Percentiles rank a stretch among this genome's conserved stretches.
These are phyloP conservation scores for Acrocephalus arundinaceus DNA, from an alignment of 2,113 vertebrate genomes.

Conservation along the genomic window DNA sequence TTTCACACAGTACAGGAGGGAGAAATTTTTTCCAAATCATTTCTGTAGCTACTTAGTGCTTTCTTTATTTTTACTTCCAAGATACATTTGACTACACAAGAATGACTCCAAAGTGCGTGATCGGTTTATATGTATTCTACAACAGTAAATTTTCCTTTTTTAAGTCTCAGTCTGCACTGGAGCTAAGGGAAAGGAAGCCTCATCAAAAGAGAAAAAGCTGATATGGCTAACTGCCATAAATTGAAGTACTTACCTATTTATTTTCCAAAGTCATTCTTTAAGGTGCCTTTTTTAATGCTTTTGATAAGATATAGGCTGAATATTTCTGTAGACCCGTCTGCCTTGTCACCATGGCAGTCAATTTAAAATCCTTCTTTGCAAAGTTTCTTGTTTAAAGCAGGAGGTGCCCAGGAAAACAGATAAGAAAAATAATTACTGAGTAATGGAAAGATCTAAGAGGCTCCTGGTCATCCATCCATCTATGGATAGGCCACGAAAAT, in stretches of 20 bases:
- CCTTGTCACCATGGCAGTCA: not conserved
- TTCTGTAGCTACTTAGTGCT: not conserved
- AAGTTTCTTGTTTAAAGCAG: constrained; percentile 7
- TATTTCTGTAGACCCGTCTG: not conserved
- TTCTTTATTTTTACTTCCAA: not conserved
- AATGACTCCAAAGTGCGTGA: not conserved
- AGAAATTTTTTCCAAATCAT: not conserved
- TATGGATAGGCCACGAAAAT: not conserved
- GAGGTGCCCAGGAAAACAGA: not conserved
- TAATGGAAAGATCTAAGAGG: constrained; percentile 14
- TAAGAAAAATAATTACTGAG: constrained; percentile 36
- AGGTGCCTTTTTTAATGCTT: not conserved
- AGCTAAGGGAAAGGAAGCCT: not conserved
- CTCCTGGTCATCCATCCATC: constrained; percentile 19
- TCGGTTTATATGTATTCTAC: not conserved
- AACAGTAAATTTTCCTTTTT: not conserved
- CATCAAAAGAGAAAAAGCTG: not conserved
- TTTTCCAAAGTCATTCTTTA: not conserved
- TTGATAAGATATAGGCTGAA: not conserved
- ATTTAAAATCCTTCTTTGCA: not conserved
- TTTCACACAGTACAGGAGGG: not conserved
- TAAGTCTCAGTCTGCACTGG: not conserved
- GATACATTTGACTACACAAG: not conserved
- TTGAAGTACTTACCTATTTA: not conserved
- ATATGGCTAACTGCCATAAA: not conserved